These are phyloP conservation scores for Pseudachorutes palmiensis DNA, from an alignment of 1,140 invertebrate genomes.

Conservation along the genomic window DNA sequence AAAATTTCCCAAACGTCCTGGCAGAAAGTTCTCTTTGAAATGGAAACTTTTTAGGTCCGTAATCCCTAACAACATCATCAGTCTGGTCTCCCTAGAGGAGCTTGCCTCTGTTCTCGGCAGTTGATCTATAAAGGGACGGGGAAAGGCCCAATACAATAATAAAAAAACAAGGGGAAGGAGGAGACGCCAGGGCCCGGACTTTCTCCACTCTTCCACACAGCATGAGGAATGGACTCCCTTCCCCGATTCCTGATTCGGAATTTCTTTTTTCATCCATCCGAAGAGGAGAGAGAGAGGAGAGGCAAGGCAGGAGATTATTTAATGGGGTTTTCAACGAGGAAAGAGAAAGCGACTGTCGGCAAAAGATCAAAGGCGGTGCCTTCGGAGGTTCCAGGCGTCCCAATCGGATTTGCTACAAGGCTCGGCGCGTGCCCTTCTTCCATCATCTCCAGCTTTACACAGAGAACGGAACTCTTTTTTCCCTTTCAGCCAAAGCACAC, in stretches of 20 bases:
- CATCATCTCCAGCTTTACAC: not conserved
- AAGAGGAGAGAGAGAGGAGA: constrained; percentile 1
- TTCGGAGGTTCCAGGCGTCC: constrained; percentile 36
- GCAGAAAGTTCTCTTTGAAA: constrained; percentile 34
- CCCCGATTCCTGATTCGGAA: constrained; percentile 38
- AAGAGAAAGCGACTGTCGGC: constrained; percentile 36
- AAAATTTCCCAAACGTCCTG: constrained; percentile 22
- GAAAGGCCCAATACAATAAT: not conserved
- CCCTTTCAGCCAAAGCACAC: too few species aligned
- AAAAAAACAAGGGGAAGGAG: constrained; percentile 5
- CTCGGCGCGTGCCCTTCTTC: constrained; percentile 36
- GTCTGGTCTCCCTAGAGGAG: not conserved
- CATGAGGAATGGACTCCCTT: constrained; percentile 16
- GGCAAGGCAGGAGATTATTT: constrained; percentile 33
- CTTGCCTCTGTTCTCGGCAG: not conserved
- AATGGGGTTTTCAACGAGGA: constrained; percentile 33
- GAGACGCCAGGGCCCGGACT: not conserved
- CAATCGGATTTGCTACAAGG: constrained; percentile 40
- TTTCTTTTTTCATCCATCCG: not conserved
- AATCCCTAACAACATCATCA: constrained; percentile 11
- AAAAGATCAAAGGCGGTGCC: constrained; percentile 39
- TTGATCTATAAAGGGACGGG: too few species aligned
- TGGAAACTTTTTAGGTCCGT: constrained; percentile 24
- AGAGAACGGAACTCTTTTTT: not conserved
- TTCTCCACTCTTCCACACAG: not conserved